These are phyloP conservation scores for Scaptomyza montana DNA, from an alignment of 1,140 invertebrate species.

Conservation along the genomic window DNA sequence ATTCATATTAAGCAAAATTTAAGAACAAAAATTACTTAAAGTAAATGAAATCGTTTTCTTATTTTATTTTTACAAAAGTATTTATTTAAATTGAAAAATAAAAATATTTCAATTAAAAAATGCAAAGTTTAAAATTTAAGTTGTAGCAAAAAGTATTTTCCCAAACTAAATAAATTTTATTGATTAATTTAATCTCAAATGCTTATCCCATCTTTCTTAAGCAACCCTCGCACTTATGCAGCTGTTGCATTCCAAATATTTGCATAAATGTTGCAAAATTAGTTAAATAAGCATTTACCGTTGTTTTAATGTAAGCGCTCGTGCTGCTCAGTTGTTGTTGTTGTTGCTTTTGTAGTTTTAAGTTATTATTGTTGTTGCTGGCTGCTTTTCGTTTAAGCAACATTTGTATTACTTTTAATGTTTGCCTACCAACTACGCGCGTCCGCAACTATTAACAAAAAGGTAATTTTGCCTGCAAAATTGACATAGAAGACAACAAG, in stretches of 20 bases:
- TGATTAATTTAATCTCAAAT: too few relatives aligned
- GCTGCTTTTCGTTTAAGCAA: conserved; percentile 23
- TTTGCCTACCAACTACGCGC: conserved; percentile 33
- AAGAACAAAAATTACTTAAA: too few relatives aligned
- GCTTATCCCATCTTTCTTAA: not conserved
- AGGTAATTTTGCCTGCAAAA: conserved; percentile 74
- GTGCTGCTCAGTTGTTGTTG: too few relatives aligned
- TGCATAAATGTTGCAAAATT: conserved; percentile 75
- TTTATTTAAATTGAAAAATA: too few relatives aligned
- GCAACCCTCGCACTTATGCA: conserved; percentile 57
- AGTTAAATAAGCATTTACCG: conserved; percentile 81
- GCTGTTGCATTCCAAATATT: conserved; percentile 78
- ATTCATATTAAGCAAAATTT: too few relatives aligned
- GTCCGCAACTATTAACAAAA: conserved; percentile 72
- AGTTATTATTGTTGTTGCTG: conserved; percentile 23
- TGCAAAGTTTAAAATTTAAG: too few relatives aligned
- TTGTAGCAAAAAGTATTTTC: too few relatives aligned
- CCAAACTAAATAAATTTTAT: too few relatives aligned
- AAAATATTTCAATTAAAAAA: too few relatives aligned
- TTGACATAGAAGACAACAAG: conserved; percentile 76
- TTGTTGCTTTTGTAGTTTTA: conserved; percentile 20
- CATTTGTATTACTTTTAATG: conserved; percentile 78
- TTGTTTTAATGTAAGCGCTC: conserved; percentile 65
- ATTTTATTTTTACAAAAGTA: too few relatives aligned
- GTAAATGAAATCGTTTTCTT: too few relatives aligned